phyloP scores from a whole-genome alignment of 1,140 invertebrate genomes.

The Aphidius gifuensis region DNA sequence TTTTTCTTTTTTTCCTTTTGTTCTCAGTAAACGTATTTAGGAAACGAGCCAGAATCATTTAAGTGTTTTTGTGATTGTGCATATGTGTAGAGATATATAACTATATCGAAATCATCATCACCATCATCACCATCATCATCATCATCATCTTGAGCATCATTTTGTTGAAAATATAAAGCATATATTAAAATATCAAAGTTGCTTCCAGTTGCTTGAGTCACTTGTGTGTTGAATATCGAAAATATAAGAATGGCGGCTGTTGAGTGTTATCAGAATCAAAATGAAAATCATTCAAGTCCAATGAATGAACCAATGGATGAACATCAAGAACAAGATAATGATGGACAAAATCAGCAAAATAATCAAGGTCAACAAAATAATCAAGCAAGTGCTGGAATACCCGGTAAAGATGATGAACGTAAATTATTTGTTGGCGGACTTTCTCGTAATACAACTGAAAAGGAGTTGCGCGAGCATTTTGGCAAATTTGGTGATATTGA shows the following conservation, averaged over 20 bases:
- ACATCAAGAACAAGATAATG: neutral
- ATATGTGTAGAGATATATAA: no score
- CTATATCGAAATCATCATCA: no score
- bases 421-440: constrained; percentile 57
- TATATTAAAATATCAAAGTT: no score
- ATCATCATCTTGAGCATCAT: no score
- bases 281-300: neutral
- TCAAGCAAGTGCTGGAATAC: constrained; percentile 52
- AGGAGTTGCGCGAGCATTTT: constrained; percentile 63
- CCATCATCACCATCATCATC: no score
- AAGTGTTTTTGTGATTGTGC: no score
- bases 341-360: neutral
- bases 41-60: no score
- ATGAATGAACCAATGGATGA: constrained; percentile 5
- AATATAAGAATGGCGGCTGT: constrained; percentile 6
- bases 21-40: no score
- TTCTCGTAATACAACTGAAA: constrained; percentile 54
- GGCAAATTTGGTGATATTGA: constrained; percentile 64
- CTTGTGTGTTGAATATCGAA: neutral
- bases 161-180: no score
- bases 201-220: no score
- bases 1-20: no score
- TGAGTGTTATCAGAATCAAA: constrained; percentile 16
- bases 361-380: neutral
- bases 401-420: constrained; percentile 56